Percentiles rank a stretch among this genome's conserved stretches.
Evolutionary conservation across 2,113 vertebrate genomes (phyloP).

Genomic region (Marcusenius ussheri): DNA sequence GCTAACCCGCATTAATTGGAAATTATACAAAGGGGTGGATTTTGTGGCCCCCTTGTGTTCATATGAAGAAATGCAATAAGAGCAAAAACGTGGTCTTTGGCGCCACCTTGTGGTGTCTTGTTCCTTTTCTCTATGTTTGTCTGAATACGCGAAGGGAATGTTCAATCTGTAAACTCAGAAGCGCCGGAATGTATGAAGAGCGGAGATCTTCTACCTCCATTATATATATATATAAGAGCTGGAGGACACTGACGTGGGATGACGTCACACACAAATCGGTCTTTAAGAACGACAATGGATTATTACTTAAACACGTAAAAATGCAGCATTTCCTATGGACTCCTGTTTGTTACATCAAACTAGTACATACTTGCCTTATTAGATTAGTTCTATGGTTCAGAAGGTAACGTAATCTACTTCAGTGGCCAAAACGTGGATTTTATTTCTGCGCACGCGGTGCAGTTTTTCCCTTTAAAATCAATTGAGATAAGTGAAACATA

Average conservation of each 20-base stretch:
- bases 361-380: not conserved
- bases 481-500: not conserved
- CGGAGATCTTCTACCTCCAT: not conserved
- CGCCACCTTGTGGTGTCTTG: constrained; percentile 12
- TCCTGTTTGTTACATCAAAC: not conserved
- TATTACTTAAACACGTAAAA: too few relatives aligned
- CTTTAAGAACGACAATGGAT: not conserved
- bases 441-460: not conserved
- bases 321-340: not conserved
- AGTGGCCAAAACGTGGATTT: not conserved
- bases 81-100: not conserved
- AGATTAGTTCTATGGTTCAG: not conserved
- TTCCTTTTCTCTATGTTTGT: not conserved
- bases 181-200: not conserved
- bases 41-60: not conserved
- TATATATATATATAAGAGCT: not conserved
- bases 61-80: not conserved
- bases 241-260: not conserved
- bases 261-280: not conserved
- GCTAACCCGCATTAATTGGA: not conserved
- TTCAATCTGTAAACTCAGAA: not conserved
- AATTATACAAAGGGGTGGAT: not conserved
- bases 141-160: not conserved
- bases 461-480: not conserved
- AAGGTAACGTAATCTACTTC: not conserved